These are phyloP conservation scores for Spinus pinus DNA, from an alignment of 2,797 vertebrate genomes.

Conservation along the genomic window DNA sequence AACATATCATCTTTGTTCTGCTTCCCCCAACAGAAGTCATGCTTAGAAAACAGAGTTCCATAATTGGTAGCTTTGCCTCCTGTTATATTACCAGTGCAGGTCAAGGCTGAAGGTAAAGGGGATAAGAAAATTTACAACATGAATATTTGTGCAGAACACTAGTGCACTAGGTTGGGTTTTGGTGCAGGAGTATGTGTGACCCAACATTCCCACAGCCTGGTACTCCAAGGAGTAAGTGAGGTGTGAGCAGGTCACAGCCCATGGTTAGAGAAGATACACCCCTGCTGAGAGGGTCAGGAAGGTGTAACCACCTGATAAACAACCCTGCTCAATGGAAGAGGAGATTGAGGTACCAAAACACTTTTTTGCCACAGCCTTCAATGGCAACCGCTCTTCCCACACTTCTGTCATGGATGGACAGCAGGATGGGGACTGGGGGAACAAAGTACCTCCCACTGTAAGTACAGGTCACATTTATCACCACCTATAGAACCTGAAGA, in stretches of 20 bases:
- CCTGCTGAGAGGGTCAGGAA: not conserved
- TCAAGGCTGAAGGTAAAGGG: not conserved
- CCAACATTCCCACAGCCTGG: not conserved
- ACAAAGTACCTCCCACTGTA: not conserved
- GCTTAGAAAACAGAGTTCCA: not conserved
- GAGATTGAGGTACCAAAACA: not conserved
- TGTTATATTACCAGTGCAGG: not conserved
- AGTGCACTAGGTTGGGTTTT: not conserved
- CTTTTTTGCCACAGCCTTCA: not conserved
- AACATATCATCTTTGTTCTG: not conserved
- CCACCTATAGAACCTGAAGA: not conserved
- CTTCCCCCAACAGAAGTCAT: not conserved
- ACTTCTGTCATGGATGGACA: not conserved
- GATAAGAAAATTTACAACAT: not conserved
- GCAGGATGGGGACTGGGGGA: not conserved
- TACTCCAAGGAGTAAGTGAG: not conserved
- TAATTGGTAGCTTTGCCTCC: not conserved
- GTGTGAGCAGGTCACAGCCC: not conserved
- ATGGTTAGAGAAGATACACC: rapidly evolving
- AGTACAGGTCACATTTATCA: not conserved
- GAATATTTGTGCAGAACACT: not conserved
- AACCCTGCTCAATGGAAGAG: rapidly evolving
- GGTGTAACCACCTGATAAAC: not conserved
- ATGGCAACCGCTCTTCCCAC: not conserved
- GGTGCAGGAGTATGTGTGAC: not conserved